These are phyloP conservation scores for Trachemys scripta DNA, from an alignment of 2,113 vertebrate genomes.

Conservation along the genomic window DNA sequence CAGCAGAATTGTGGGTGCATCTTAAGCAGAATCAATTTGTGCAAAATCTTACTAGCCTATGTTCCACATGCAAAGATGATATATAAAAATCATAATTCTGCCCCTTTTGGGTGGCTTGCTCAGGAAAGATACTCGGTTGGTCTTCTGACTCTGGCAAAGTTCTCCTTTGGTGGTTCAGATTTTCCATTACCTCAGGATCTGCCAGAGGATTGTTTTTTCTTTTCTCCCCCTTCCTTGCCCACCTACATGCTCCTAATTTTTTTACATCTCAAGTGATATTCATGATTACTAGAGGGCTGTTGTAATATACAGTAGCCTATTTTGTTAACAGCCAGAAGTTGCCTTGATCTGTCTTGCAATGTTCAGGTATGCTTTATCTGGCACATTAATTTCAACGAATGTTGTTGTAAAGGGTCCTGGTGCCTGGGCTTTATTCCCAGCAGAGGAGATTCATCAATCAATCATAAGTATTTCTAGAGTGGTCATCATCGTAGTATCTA, in stretches of 20 bases:
- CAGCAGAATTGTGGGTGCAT: background rate
- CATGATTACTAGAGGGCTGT: background rate
- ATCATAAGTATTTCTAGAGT: background rate
- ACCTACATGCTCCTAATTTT: background rate
- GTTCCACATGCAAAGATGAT: background rate
- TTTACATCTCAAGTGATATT: background rate
- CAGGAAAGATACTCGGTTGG: background rate
- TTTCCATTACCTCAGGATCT: background rate
- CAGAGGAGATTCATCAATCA: background rate
- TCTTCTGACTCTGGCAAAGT: background rate
- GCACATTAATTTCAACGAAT: background rate
- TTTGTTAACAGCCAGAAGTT: slow-evolving; percentile 6
- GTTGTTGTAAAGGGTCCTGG: background rate
- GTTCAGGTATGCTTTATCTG: background rate
- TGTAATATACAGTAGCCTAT: background rate
- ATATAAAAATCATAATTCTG: fast-evolving
- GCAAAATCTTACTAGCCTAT: background rate
- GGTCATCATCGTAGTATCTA: background rate
- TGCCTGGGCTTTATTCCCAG: slow-evolving; percentile 4
- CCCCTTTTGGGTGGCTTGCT: fast-evolving
- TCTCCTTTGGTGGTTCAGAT: background rate
- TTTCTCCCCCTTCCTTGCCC: background rate
- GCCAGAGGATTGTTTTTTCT: background rate
- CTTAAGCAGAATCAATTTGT: background rate
- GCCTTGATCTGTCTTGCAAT: background rate